These are phyloP conservation scores for Platycheirus rosarum DNA, from an alignment of 2,888 invertebrate species.

Conservation along the genomic window DNA sequence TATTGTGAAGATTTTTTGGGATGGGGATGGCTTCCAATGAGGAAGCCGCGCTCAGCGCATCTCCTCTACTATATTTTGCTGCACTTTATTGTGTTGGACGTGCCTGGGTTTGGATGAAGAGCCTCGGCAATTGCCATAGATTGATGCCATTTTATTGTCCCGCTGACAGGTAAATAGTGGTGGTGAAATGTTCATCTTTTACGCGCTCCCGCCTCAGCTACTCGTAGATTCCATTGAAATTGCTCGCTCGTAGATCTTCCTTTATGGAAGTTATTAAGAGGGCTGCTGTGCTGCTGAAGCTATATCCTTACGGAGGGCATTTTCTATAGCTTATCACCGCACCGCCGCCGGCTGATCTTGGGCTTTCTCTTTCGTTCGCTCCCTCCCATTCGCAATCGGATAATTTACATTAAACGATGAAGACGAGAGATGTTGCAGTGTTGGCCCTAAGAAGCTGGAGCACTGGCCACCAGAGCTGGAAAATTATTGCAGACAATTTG, in stretches of 20 bases:
- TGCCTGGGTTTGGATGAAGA: constrained; percentile 30
- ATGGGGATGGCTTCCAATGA: constrained; percentile 45
- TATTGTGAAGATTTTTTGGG: constrained; percentile 37
- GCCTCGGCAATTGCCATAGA: constrained; percentile 63
- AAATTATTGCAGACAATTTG: constrained; percentile 72
- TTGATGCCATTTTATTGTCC: constrained; percentile 72
- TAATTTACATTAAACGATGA: constrained; percentile 66
- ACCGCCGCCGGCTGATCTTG: constrained; percentile 3
- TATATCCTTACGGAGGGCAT: constrained; percentile 18
- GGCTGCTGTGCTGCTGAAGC: constrained; percentile 15
- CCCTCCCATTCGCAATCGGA: constrained; percentile 32
- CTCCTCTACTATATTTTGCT: constrained; percentile 65
- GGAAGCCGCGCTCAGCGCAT: constrained; percentile 50
- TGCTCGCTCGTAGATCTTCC: constrained; percentile 66
- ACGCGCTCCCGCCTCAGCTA: constrained; percentile 60
- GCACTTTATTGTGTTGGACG: constrained; percentile 63
- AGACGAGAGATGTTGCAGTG: constrained; percentile 16
- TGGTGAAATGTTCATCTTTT: constrained; percentile 74
- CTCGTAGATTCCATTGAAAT: constrained; percentile 69
- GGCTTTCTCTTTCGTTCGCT: constrained; percentile 69
- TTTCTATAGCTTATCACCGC: constrained; percentile 19
- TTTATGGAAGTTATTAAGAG: constrained; percentile 71
- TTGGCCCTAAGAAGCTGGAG: background rate
- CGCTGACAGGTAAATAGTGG: constrained; percentile 70
- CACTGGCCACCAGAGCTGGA: constrained; percentile 27